Conservation (phyloP, 1,140 invertebrate species). For the Drosophila santomea region DNA sequence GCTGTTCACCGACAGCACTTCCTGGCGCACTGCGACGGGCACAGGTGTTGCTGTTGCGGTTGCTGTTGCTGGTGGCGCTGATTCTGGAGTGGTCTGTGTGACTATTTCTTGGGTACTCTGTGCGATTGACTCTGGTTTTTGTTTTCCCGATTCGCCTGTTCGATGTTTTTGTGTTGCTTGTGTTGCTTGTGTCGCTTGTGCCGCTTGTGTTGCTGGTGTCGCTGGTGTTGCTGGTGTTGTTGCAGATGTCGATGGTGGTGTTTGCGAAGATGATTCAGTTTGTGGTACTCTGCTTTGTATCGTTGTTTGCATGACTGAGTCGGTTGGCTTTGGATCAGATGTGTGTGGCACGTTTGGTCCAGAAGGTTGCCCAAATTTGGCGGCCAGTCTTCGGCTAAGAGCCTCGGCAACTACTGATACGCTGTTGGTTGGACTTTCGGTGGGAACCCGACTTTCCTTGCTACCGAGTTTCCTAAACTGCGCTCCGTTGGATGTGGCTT, state of each 20-base stretch:
- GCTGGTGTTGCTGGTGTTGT: background rate
- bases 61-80: background rate
- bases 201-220: too few species aligned
- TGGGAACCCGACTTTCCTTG: background rate
- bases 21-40: constrained; percentile 5
- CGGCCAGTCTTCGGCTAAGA: background rate
- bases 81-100: background rate
- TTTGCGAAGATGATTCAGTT: background rate
- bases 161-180: background rate
- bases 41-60: background rate
- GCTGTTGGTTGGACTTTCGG: background rate
- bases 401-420: background rate
- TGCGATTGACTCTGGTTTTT: background rate
- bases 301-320: background rate
- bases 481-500: background rate
- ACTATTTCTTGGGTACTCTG: background rate
- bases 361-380: background rate
- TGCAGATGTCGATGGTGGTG: constrained; percentile 18
- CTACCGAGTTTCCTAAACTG: background rate
- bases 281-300: background rate
- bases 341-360: background rate
- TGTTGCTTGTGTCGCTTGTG: constrained; percentile 10
- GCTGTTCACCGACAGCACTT: constrained; percentile 57
- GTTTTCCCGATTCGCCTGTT: background rate
- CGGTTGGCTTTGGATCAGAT: background rate